phyloP scores from a whole-genome alignment of 2,888 invertebrate species.

The Drosophila helvetica region DNA sequence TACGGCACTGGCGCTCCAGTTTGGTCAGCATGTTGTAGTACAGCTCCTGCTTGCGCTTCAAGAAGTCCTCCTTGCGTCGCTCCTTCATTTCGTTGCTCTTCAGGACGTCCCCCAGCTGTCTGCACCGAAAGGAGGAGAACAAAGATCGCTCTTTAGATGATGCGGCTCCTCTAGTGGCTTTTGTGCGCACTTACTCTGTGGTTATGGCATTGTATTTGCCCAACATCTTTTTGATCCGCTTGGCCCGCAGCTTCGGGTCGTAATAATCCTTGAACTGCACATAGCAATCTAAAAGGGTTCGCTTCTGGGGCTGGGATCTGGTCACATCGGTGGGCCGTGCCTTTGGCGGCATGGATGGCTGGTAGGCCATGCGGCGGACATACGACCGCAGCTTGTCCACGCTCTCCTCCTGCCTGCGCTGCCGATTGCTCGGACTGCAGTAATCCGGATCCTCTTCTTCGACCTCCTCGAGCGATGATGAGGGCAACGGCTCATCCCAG shows the following conservation, averaged over 20 bases:
- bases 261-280: slow-evolving; percentile 65
- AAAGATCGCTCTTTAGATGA: neutral
- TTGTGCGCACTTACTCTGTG: slow-evolving; percentile 61
- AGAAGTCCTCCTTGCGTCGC: slow-evolving; percentile 67
- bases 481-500: slow-evolving; percentile 73
- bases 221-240: slow-evolving; percentile 71
- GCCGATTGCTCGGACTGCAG: slow-evolving; percentile 52
- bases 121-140: slow-evolving; percentile 17
- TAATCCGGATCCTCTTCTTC: slow-evolving; percentile 62
- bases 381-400: slow-evolving; percentile 68
- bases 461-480: slow-evolving; percentile 49
- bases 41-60: slow-evolving; percentile 76
- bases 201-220: slow-evolving; percentile 66
- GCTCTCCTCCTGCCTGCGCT: slow-evolving; percentile 61
- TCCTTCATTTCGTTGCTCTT: slow-evolving; percentile 71
- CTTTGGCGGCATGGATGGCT: slow-evolving; percentile 67
- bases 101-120: slow-evolving; percentile 74
- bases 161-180: too few relatives aligned
- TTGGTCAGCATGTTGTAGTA: slow-evolving; percentile 79
- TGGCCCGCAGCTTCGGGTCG: slow-evolving; percentile 67
- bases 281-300: slow-evolving; percentile 56
- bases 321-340: slow-evolving; percentile 60
- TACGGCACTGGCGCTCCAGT: slow-evolving; percentile 77
- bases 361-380: slow-evolving; percentile 77
- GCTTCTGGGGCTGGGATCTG: slow-evolving; percentile 65